Evolutionary conservation across 1,140 invertebrate genomes (phyloP).

Genomic region (Pogonognathellus flavescens): DNA sequence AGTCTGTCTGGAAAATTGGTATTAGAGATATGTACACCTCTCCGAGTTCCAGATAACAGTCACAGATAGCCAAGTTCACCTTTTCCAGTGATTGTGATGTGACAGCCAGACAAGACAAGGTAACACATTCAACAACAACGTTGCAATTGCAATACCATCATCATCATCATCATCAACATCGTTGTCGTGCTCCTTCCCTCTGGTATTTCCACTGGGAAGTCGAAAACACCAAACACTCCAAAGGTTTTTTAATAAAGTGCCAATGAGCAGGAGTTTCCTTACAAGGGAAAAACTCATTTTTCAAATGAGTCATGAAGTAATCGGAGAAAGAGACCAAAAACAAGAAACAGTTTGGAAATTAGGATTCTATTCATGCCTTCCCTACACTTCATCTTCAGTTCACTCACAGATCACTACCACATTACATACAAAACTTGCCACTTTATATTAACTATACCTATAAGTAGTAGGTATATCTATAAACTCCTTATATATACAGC

Average conservation of each 20-base stretch:
- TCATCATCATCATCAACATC: no score
- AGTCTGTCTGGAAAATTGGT: slow-evolving; percentile 9
- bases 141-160: not conserved
- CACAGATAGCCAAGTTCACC: slow-evolving; percentile 38
- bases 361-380: slow-evolving; percentile 39
- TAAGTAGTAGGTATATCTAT: not conserved
- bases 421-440: not conserved
- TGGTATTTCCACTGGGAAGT: slow-evolving; percentile 1
- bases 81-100: slow-evolving; percentile 29
- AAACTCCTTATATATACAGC: no score
- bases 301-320: slow-evolving; percentile 49
- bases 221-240: not conserved
- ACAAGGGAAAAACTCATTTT: slow-evolving; percentile 47
- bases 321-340: slow-evolving; percentile 45
- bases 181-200: no score
- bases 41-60: slow-evolving; percentile 26
- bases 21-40: not conserved
- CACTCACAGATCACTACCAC: not conserved
- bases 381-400: slow-evolving; percentile 30
- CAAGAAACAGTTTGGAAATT: slow-evolving; percentile 31
- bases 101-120: slow-evolving; percentile 26
- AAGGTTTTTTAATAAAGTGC: slow-evolving; percentile 35
- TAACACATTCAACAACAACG: slow-evolving; percentile 8
- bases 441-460: not conserved
- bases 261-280: slow-evolving; percentile 34